Evolutionary conservation across 2,113 vertebrate genomes (phyloP).

Genomic region (Neogobius melanostomus): DNA sequence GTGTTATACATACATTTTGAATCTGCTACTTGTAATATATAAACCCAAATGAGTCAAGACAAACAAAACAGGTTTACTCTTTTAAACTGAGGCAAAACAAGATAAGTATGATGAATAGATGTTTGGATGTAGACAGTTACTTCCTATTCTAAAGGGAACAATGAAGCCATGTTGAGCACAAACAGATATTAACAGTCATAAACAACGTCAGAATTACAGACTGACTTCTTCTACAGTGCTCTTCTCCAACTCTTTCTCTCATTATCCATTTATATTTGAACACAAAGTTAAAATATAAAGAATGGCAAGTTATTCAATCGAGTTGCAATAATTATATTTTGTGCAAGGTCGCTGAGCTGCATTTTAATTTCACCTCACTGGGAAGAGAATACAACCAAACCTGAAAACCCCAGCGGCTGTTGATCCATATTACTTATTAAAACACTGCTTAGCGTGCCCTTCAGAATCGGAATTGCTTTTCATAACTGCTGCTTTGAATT

Average conservation of each 20-base stretch:
- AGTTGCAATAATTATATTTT: conserved; percentile 31
- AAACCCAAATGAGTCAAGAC: not conserved
- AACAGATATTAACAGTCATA: conserved; percentile 3
- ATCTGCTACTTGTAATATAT: not conserved
- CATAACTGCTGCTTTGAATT: conserved; percentile 39
- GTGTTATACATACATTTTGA: not conserved
- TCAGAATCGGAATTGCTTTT: conserved; percentile 27
- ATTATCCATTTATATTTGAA: not conserved
- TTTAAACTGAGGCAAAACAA: conserved; percentile 14
- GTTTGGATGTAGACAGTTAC: conserved; percentile 10
- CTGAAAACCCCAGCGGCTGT: conserved; percentile 22
- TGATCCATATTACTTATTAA: conserved; percentile 41
- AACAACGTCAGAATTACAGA: conserved; percentile 28
- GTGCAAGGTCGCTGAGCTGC: conserved; percentile 26
- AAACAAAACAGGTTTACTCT: conserved; percentile 3
- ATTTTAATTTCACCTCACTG: conserved; percentile 31
- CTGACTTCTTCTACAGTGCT: not conserved
- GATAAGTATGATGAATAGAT: conserved; percentile 37
- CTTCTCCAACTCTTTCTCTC: not conserved
- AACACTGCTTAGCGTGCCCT: conserved; percentile 31
- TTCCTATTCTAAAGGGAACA: conserved; percentile 33
- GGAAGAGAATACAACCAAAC: conserved; percentile 32
- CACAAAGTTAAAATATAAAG: not conserved
- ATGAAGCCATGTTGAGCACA: conserved; percentile 39
- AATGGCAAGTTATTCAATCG: conserved; percentile 21